Evolutionary conservation across 2,888 invertebrate species (phyloP).

Genomic region (Subacronicta megacephala): DNA sequence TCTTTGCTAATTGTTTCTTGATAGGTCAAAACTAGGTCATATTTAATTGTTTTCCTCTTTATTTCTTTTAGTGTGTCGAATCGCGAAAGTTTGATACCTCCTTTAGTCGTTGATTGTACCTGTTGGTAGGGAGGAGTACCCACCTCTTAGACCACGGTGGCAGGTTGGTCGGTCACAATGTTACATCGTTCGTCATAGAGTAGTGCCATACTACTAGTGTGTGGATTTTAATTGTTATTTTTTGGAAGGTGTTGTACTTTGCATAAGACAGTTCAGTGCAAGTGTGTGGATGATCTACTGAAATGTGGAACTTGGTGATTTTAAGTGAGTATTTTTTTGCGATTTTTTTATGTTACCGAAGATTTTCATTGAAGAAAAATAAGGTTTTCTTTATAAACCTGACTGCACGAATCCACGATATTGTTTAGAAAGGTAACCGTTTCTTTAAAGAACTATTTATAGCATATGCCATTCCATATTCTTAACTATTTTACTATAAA

Average conservation of each 20-base stretch:
- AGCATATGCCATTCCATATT: too few relatives aligned
- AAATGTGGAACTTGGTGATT: conserved; percentile 60
- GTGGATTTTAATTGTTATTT: conserved; percentile 23
- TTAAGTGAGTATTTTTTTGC: conserved; percentile 52
- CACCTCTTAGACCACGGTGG: conserved; percentile 19
- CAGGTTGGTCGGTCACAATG: conserved; percentile 31
- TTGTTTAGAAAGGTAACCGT: too few relatives aligned
- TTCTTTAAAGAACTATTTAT: too few relatives aligned
- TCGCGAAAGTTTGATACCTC: neutral
- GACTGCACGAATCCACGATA: too few relatives aligned
- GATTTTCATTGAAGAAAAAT: too few relatives aligned
- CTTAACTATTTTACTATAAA: too few relatives aligned
- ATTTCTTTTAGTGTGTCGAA: neutral
- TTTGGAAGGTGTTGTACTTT: conserved; percentile 17
- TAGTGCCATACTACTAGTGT: conserved; percentile 35
- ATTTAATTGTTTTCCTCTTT: too few relatives aligned
- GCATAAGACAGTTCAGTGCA: conserved; percentile 46
- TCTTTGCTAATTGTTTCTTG: too few relatives aligned
- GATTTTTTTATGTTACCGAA: too few relatives aligned
- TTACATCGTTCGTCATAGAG: conserved; percentile 31
- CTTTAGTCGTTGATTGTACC: neutral
- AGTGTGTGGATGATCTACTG: conserved; percentile 59
- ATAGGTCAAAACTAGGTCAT: too few relatives aligned
- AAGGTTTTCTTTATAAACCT: too few relatives aligned
- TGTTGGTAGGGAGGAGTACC: conserved; percentile 36